Conservation (phyloP, 2,797 vertebrate genomes). For the Ctenopoma kingsleyae region DNA sequence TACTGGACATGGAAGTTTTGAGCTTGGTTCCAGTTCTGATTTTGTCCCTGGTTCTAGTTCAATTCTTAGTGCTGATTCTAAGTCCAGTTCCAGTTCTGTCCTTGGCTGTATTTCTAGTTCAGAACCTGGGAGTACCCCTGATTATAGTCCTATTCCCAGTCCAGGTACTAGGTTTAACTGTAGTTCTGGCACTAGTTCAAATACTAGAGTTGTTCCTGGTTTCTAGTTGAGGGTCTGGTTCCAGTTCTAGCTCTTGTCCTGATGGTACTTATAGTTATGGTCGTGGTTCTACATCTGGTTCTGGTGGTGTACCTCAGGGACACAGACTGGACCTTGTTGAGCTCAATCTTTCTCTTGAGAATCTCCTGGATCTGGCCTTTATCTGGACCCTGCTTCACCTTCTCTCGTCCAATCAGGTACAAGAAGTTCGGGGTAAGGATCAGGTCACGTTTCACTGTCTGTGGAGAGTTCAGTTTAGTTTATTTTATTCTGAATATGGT, state of each 20-base stretch:
- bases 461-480: conserved; percentile 13
- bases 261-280: not conserved
- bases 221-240: not conserved
- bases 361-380: conserved; percentile 89
- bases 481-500: not conserved
- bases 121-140: too few species aligned
- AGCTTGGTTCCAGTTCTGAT: too few species aligned
- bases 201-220: too few species aligned
- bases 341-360: conserved; percentile 87
- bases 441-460: conserved; percentile 87
- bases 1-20: too few species aligned
- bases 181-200: too few species aligned
- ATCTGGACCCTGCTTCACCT: conserved; percentile 89
- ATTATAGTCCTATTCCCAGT: too few species aligned
- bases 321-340: conserved; percentile 86
- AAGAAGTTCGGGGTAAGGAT: conserved; percentile 87
- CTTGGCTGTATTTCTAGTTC: too few species aligned
- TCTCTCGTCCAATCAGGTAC: conserved; percentile 89
- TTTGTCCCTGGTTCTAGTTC: too few species aligned
- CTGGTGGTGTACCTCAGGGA: conserved; percentile 84
- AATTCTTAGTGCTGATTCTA: too few species aligned
- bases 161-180: too few species aligned
- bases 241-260: not conserved
- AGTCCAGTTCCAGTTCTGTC: not conserved
- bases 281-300: not conserved